Evolutionary conservation across 2,797 vertebrate genomes (phyloP), one percentile per base, ranked within the genome.

Genomic region (Nannoperca obscura): DNA sequence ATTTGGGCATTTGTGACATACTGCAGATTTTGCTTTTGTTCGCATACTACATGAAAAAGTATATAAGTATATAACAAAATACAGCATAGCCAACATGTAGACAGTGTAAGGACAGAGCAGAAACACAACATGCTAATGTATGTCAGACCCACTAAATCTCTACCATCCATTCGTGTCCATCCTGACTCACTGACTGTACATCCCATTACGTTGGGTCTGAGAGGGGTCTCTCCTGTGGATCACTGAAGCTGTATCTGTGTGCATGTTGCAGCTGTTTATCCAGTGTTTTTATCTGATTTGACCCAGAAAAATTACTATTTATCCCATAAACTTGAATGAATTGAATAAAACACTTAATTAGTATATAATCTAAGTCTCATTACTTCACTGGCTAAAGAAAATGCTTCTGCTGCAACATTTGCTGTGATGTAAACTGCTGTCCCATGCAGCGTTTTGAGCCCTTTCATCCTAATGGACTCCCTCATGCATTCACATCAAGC

Each of bases 401-500:
- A 54, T 11, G 24, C 49, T 15, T 72, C 34, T 40, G 57, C 7
- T 8, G 17, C 14, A 12, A 15, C 50, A 15, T 30, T 30, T 46
- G 7, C 40, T 65, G 59, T 15, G 17, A 55, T 71, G 14, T 30
- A 13, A 57, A 27, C 44, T 36, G 38, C 57, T 9, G 42, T 57
- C 58, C 60, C 24, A 19, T 50, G 44, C 72, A 27, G 49, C 64
- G n/a, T 44, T 55, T 46, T 47, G 7, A 68, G 22, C 59, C 61
- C 5, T 32, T 65, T 38, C 12, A 60, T 42, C 36, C 22, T 34
- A 46, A 34, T 52, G 24, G 47, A 64, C 60, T 62, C 69, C 30
- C 61, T 55, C 65, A 49, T 71, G 62, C 38, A 38, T 72, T 74
- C 50, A 58, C 67, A 69, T 80, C 30, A 58, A 61, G 61, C 64